Base-by-base conservation (phyloP, 2,113 vertebrate genomes). In the Syrmaticus mikado region DNA sequence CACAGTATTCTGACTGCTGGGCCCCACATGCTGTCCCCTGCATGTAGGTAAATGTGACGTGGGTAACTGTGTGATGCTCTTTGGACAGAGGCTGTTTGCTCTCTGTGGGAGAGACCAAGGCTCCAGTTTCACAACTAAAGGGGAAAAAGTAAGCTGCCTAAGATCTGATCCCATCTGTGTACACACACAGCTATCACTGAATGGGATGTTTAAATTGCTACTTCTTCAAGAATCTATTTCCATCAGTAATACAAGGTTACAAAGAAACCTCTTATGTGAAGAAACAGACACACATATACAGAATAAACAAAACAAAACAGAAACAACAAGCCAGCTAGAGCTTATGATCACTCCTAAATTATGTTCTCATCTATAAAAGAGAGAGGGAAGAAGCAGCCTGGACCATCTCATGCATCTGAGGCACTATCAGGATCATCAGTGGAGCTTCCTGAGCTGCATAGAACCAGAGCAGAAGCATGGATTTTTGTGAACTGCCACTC, bases 71-170 rank as follows among this genome's bases (percentile, higher is more conserved):
- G 30, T 72, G 65, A 71, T 27, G 20, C 68, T 90, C 89, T 94
- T 97, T 92, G 95, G 53, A 95, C 82, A 0, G 43, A 38, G 61
- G 61, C 41, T 95, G 68, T 94, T 97, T 96, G 85, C 52, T 85
- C n/a, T n/a, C 61, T 91, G 81, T 45, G 30, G 60, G 78, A 90
- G 76, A 85, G 68, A 90, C 2, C 3, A 45, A 71, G 70, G 72
- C 27, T 72, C 52, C 46, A 24, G 7, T 88, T 94, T 94, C 91
- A 90, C 73, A 91, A 53, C 46, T 1, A 1, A 52, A 78, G 4
- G 0, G 4, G 6, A 2, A 17, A 87, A 75, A 46, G 22, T 19
- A 75, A 85, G 61, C 52, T 17, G 36, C 85, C n/a, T 66, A 28
- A 53, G 72, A 87, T 11, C 4, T 61, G 38, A 16, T 11, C 8